These are phyloP conservation scores for Aleiodes testaceus DNA, from an alignment of 2,888 invertebrate genomes.

Conservation along the genomic window DNA sequence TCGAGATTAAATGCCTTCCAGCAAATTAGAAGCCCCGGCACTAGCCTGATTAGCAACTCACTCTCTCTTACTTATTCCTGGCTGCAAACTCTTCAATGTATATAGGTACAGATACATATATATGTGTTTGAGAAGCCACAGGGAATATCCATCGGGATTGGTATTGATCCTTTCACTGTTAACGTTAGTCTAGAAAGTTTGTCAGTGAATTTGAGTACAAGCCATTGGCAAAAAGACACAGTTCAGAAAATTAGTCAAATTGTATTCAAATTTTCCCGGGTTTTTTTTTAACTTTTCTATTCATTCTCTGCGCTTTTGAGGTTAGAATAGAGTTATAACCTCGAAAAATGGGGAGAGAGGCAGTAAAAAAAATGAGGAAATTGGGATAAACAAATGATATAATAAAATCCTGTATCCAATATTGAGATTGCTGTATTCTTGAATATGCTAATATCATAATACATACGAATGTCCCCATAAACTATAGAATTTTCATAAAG, in stretches of 20 bases:
- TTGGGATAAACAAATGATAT: conserved; percentile 71
- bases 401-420: conserved; percentile 68
- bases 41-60: conserved; percentile 66
- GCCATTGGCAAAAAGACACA: conserved; percentile 9
- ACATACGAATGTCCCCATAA: conserved; percentile 72
- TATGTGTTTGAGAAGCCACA: conserved; percentile 5
- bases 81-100: neutral
- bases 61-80: conserved; percentile 2
- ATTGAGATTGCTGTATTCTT: conserved; percentile 72
- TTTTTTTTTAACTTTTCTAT: neutral
- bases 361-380: conserved; percentile 39
- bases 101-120: neutral
- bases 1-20: conserved; percentile 71
- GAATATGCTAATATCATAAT: conserved; percentile 73
- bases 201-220: conserved; percentile 1
- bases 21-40: conserved; percentile 68
- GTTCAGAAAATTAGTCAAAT: neutral
- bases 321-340: neutral
- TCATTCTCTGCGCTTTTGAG: neutral
- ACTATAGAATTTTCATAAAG: conserved; percentile 73
- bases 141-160: conserved; percentile 47
- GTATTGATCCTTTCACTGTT: conserved; percentile 46
- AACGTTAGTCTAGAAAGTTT: conserved; percentile 38
- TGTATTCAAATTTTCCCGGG: conserved; percentile 3
- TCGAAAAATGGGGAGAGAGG: conserved; percentile 14